Evolutionary conservation across 1,140 invertebrate species (phyloP), one percentile per base, ranked within the genome.

Genomic region (Bombus vancouverensis): DNA sequence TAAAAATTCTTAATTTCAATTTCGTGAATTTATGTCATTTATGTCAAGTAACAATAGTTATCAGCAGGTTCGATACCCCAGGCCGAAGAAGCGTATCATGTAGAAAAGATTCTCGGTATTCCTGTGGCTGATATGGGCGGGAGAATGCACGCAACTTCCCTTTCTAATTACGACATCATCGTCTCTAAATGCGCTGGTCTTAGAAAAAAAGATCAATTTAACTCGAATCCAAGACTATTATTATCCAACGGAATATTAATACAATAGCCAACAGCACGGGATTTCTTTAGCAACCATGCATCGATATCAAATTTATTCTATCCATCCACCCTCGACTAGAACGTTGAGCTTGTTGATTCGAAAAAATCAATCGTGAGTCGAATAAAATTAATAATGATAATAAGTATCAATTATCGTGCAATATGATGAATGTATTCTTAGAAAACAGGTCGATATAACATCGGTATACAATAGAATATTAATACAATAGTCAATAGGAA

Each of bases 121-220:
- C 18, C 39, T 10, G 44, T 32, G 78, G 15, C 32, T 72, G 57
- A 72, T 42, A 53, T 47, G 68, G 18, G 1, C 39, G 39, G 42
- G 9, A 3, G 25, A 57, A 83, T 42, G 39, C 37, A 68, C 59
- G 81, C 81, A 83, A 66, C 72, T n/a, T 84, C 75, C 82, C 82
- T 84, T 84, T 84, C 82, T 84, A 84, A 84, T 84, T 84, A 84
- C 82, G 75, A 77, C 74, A 84, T 79, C 75, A 9, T 13, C 34
- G 28, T 66, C 34, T 66, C 62, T 68, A n/a, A n/a, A 66, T 57
- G 59, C 37, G 39, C 53, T 22, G 47, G 39, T 15, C 13, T 15
- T 28, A 13, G 34, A 34, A 65, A 78, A 81, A 59, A 59, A 73
- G 28, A 66, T 15, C 59, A 1, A 47, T 37, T 73, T 34, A 73